Percentiles rank a stretch among this genome's conserved stretches.
phyloP scores from a whole-genome alignment of 2,797 vertebrate species.

The Cossypha caffra region DNA sequence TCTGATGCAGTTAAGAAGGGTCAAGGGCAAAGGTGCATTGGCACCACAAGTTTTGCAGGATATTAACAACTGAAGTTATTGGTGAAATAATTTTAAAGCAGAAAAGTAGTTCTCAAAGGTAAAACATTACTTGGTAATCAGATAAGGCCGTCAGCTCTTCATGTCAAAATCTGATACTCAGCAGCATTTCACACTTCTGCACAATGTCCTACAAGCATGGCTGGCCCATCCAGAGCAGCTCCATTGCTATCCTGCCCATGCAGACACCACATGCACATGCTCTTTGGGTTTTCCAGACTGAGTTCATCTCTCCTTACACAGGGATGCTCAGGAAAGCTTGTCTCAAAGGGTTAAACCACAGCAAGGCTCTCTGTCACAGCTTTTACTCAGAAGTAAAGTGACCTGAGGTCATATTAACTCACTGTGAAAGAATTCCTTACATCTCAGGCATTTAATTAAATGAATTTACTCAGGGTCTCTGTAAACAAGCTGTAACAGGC shows the following conservation, averaged over 20 bases:
- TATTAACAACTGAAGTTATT: background rate
- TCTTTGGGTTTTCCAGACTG: background rate
- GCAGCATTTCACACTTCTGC: background rate
- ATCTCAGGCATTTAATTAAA: background rate
- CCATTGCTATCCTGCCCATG: background rate
- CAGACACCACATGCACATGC: background rate
- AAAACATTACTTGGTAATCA: background rate
- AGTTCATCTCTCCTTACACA: background rate
- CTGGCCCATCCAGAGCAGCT: background rate
- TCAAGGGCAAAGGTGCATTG: background rate
- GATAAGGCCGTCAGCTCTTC: background rate
- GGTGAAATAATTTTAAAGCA: background rate
- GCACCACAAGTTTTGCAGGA: background rate
- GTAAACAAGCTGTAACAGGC: background rate
- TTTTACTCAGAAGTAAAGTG: background rate
- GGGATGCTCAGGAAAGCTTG: background rate
- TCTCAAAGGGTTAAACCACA: background rate
- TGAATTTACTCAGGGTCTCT: background rate
- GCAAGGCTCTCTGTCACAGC: background rate
- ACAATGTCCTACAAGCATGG: background rate
- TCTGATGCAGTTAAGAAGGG: background rate
- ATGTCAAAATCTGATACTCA: background rate
- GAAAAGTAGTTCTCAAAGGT: background rate
- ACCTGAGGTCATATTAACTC: background rate
- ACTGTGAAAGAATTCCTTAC: background rate